Evolutionary conservation across 2,888 invertebrate genomes (phyloP).

Genomic region (Cephus sareptanus): DNA sequence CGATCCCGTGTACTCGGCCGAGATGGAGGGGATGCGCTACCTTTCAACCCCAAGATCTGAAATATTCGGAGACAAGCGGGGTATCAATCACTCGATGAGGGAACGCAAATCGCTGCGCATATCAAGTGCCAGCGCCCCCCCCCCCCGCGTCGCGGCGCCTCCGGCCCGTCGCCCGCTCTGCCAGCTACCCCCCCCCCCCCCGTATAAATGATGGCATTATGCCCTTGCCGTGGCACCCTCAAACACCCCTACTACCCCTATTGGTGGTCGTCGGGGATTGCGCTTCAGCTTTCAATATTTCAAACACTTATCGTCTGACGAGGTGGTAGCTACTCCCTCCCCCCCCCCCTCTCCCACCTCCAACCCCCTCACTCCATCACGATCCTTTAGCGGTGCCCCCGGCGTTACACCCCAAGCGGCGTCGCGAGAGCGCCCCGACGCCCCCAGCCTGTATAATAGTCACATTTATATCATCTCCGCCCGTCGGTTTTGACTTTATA

Average conservation of each 20-base stretch:
- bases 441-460: constrained; percentile 58
- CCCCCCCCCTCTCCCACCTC: neutral
- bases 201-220: constrained; percentile 56
- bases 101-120: constrained; percentile 34
- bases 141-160: constrained; percentile 25
- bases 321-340: constrained; percentile 29
- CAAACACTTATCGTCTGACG: constrained; percentile 61
- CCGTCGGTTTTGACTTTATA: constrained; percentile 63
- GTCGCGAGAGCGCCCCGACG: neutral
- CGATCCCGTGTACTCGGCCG: neutral
- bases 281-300: constrained; percentile 64
- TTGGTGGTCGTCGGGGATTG: constrained; percentile 30
- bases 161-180: neutral
- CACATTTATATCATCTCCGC: constrained; percentile 63
- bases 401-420: neutral
- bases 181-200: constrained; percentile 19
- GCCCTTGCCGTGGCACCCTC: constrained; percentile 33
- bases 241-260: constrained; percentile 17
- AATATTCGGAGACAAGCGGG: constrained; percentile 36
- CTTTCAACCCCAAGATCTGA: constrained; percentile 15
- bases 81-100: constrained; percentile 38
- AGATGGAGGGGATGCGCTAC: neutral
- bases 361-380: constrained; percentile 12
- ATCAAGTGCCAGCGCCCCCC: constrained; percentile 26
- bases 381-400: neutral